Evolutionary conservation across 2,797 vertebrate genomes (phyloP).

Genomic region (Lindbergichthys nudifrons): DNA sequence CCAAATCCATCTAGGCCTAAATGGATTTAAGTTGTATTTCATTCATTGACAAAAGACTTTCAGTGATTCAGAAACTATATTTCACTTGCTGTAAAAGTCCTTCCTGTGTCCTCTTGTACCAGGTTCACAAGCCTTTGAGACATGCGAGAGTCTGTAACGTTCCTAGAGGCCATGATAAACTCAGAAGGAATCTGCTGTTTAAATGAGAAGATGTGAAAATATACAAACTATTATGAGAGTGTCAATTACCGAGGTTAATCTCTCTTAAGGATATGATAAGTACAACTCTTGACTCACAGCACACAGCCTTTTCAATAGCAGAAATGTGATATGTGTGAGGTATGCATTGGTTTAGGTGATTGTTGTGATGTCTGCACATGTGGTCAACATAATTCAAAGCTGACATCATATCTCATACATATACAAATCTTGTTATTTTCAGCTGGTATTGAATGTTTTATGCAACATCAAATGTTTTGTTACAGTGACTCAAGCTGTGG

Average conservation of each 20-base stretch:
- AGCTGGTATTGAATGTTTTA: background rate
- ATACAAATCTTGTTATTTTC: background rate
- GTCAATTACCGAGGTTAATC: constrained; percentile 14
- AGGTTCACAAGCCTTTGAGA: background rate
- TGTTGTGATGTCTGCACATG: too few relatives aligned
- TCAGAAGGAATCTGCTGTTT: constrained; percentile 12
- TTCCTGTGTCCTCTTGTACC: background rate
- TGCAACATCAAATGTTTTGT: background rate
- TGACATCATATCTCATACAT: too few relatives aligned
- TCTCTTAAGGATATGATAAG: constrained; percentile 1
- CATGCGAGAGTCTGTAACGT: constrained; percentile 8
- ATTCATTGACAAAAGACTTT: background rate
- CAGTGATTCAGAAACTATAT: background rate
- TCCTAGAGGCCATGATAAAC: constrained; percentile 7
- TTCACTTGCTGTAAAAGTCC: background rate
- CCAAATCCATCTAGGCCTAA: background rate
- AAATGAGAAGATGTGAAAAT: constrained; percentile 21
- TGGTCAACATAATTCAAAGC: too few relatives aligned
- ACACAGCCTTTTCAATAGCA: background rate
- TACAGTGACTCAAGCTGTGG: too few relatives aligned
- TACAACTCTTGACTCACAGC: background rate
- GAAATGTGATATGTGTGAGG: background rate
- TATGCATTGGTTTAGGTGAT: too few relatives aligned
- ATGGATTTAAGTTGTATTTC: background rate
- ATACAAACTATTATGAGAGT: constrained; percentile 12